Evolutionary conservation across 2,113 vertebrate genomes (phyloP).

Genomic region (Alethe diademata): DNA sequence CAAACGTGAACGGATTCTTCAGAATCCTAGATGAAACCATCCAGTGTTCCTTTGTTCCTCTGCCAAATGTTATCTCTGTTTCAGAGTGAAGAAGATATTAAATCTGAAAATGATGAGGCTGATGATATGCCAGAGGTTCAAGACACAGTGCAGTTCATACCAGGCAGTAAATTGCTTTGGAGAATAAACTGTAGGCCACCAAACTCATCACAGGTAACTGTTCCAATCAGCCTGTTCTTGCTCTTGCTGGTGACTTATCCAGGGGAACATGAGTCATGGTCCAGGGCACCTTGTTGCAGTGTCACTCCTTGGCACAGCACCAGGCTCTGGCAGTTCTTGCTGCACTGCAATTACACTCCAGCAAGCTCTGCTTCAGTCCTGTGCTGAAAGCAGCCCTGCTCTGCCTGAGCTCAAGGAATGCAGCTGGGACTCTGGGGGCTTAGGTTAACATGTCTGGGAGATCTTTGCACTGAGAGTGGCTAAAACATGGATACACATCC

Average conservation of each 20-base stretch:
- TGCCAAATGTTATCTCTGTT: constrained; percentile 23
- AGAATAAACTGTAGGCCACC: constrained; percentile 89
- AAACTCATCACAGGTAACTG: constrained; percentile 84
- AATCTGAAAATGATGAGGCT: constrained; percentile 79
- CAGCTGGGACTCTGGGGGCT: background rate
- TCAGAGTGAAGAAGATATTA: constrained; percentile 74
- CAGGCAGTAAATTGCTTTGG: constrained; percentile 95
- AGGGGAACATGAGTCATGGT: background rate
- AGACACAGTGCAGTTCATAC: constrained; percentile 90
- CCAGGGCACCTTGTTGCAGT: background rate
- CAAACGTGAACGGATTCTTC: background rate
- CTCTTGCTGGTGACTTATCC: background rate
- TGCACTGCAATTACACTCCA: background rate
- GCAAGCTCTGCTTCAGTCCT: background rate
- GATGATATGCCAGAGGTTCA: constrained; percentile 91
- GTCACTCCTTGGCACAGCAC: background rate
- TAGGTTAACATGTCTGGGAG: background rate
- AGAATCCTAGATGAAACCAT: background rate
- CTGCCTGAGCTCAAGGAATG: background rate
- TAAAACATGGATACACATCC: background rate
- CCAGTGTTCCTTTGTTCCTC: background rate
- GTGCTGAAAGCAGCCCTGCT: background rate
- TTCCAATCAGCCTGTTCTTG: background rate
- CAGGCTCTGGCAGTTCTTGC: background rate
- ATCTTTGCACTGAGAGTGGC: background rate